Percentiles rank a stretch among this genome's conserved stretches.
These are phyloP conservation scores for Plodia interpunctella DNA, from an alignment of 1,140 invertebrate genomes.

Conservation along the genomic window DNA sequence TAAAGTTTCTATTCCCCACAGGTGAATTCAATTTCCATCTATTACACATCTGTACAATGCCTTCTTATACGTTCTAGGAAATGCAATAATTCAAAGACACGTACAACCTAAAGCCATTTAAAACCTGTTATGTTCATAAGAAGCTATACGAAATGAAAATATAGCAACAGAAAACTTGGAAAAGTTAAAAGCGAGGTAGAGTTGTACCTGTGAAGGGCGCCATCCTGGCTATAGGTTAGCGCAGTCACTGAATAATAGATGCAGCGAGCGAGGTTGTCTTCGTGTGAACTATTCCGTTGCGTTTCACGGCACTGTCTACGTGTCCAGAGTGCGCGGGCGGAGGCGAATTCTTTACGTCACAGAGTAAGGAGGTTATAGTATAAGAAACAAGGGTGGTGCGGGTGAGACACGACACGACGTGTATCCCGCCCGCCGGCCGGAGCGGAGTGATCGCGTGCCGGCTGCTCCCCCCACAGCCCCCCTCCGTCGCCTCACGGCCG, in stretches of 20 bases:
- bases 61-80: neutral
- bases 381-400: conserved; percentile 33
- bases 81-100: neutral
- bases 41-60: neutral
- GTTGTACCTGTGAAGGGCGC: conserved; percentile 68
- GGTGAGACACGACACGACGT: conserved; percentile 36
- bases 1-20: neutral
- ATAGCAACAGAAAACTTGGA: conserved; percentile 4
- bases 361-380: conserved; percentile 60
- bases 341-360: conserved; percentile 52
- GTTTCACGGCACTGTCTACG: conserved; percentile 22
- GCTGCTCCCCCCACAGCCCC: conserved; percentile 26
- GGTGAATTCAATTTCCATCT: neutral
- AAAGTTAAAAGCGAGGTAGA: conserved; percentile 14
- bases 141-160: neutral
- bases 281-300: conserved; percentile 32
- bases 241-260: conserved; percentile 73
- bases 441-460: conserved; percentile 65
- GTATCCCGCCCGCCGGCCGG: conserved; percentile 44
- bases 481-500: conserved; percentile 34
- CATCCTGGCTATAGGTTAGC: conserved; percentile 63
- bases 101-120: too few species aligned
- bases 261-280: conserved; percentile 64
- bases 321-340: conserved; percentile 33
- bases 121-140: too few species aligned